Evolutionary conservation across 1,140 invertebrate species (phyloP), one percentile per base, ranked within the genome.

Genomic region (Coelopa frigida): DNA sequence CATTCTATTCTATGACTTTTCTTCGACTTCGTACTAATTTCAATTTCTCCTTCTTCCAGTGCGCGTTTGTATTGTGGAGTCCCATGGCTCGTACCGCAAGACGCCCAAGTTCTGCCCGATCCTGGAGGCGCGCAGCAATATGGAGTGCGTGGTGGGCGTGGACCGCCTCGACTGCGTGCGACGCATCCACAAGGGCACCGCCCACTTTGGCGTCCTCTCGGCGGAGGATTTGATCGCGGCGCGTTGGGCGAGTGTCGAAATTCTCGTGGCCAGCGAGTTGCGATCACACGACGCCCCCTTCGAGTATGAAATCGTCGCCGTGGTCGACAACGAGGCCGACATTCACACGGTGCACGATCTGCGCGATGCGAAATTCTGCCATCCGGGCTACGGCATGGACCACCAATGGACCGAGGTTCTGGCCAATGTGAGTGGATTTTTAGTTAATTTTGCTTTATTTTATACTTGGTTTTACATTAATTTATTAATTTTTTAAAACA

Each of bases 161-260:
- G 82, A 85, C 59, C 88, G 86, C 43, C 61, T 86, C 33, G 79
- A 85, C 49, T 94, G 90, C 62, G 73, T 92, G 51, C 72, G 82
- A 38, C 73, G 78, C 48, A 82, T 94, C 48, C 72, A 77, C 26
- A 78, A 78, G 56, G 79, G 80, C 14, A 74, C 79, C 10, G 89
- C 84, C 8, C 89, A 94, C 69, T 84, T 93, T 55, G 83, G 85
- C 1, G 81, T 88, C 2, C 76, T 89, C 49, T 83, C 85, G 49
- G 79, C 89, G 0, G 87, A 90, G 67, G 87, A 91, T 70, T 71
- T 89, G 32, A 74, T 88, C 17, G 79, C 84, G 2, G 83, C 84
- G 7, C 77, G 75, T 8, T 82, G 80, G 74, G 75, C 76, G 7
- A 73, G 78, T 52, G 70, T 79, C 0, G 77, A 83, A 46, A 71